Percentiles rank a stretch among this genome's conserved stretches.
These are phyloP conservation scores for Acronicta psi DNA, from an alignment of 2,888 invertebrate species.

Conservation along the genomic window DNA sequence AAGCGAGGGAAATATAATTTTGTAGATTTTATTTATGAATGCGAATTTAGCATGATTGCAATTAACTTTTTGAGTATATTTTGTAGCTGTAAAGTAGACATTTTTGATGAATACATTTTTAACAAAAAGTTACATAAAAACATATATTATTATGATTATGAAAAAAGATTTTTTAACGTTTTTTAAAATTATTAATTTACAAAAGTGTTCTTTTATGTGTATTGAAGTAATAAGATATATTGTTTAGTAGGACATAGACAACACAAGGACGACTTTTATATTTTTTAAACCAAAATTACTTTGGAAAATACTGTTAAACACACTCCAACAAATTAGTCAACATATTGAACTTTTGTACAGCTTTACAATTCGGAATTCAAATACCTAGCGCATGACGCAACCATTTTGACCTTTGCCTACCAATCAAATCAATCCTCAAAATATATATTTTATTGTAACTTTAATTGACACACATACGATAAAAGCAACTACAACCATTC, in stretches of 20 bases:
- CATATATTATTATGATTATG: too few species aligned
- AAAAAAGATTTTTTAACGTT: too few species aligned
- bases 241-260: too few species aligned
- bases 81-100: too few species aligned
- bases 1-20: too few species aligned
- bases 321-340: slow-evolving; percentile 18
- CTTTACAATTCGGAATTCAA: slow-evolving; percentile 31
- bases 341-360: slow-evolving; percentile 40
- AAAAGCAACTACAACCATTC: slow-evolving; percentile 25
- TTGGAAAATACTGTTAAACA: not conserved
- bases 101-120: too few species aligned
- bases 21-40: too few species aligned
- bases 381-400: slow-evolving; percentile 39
- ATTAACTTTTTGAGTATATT: too few species aligned
- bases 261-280: not conserved
- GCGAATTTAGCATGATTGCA: too few species aligned
- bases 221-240: not conserved
- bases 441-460: slow-evolving; percentile 35
- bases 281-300: not conserved
- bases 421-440: slow-evolving; percentile 15
- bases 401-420: slow-evolving; percentile 34
- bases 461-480: slow-evolving; percentile 48
- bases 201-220: not conserved
- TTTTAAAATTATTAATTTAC: too few species aligned
- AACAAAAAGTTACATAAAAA: too few species aligned